phyloP scores from a whole-genome alignment of 2,113 vertebrate genomes.

The Dasyurus viverrinus region DNA sequence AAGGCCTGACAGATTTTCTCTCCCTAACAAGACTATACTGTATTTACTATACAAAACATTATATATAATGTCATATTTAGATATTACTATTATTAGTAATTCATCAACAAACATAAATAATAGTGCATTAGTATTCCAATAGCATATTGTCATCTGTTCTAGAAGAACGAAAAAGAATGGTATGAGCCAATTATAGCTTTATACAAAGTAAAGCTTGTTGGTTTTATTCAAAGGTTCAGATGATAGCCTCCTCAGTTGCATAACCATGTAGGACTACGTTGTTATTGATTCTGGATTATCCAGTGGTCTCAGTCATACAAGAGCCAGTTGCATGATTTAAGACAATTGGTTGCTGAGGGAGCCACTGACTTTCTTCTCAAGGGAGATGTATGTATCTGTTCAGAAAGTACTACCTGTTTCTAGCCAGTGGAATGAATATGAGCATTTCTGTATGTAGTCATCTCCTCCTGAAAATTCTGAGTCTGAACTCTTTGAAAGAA shows the following conservation, averaged over 20 bases:
- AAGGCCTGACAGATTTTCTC: background rate
- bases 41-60: background rate
- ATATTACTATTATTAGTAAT: background rate
- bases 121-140: background rate
- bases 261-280: background rate
- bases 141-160: background rate
- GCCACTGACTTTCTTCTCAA: background rate
- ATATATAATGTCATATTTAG: background rate
- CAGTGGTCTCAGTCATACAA: rapidly evolving
- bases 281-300: background rate
- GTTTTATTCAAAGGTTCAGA: background rate
- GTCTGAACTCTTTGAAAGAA: background rate
- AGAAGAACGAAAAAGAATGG: background rate
- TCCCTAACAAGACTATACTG: background rate
- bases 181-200: background rate
- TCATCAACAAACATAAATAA: background rate
- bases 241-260: background rate
- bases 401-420: background rate
- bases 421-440: background rate
- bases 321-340: background rate
- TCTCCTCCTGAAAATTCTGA: background rate
- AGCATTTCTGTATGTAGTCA: background rate
- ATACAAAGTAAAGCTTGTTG: background rate
- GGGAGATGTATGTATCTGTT: background rate
- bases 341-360: background rate